These are phyloP conservation scores for Pseudocheirus occidentalis DNA, from an alignment of 2,797 vertebrate species.

Conservation along the genomic window DNA sequence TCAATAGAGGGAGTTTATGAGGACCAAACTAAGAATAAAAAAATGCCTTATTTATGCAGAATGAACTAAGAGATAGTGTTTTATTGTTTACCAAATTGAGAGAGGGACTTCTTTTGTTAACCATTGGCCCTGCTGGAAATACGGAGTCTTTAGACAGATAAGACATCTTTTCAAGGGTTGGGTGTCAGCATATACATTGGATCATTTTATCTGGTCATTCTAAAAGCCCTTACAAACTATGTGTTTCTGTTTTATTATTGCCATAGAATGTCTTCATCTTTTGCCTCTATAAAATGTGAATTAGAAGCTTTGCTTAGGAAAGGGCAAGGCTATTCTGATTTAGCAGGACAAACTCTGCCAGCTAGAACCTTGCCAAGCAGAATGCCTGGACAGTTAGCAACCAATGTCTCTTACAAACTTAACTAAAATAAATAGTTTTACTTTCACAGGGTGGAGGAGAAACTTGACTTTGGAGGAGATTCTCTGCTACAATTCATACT, in stretches of 20 bases:
- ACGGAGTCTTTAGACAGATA: background rate
- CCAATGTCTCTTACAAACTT: background rate
- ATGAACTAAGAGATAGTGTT: background rate
- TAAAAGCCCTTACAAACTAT: background rate
- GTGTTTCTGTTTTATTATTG: background rate
- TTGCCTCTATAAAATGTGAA: background rate
- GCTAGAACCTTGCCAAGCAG: background rate
- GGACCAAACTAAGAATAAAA: background rate
- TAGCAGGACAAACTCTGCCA: background rate
- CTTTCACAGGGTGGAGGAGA: background rate
- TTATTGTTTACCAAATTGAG: background rate
- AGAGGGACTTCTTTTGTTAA: background rate
- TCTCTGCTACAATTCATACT: background rate
- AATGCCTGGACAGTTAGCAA: background rate
- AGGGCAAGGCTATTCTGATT: background rate
- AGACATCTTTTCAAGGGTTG: background rate
- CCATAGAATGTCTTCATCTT: background rate
- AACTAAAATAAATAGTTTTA: background rate
- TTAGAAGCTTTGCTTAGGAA: background rate
- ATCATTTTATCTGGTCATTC: background rate
- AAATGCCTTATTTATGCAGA: background rate
- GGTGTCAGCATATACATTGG: background rate
- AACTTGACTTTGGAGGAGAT: background rate
- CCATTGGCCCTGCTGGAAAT: background rate
- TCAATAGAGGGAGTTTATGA: background rate